Conservation (phyloP, 2,113 vertebrate species). For the Planiliza haematocheilus region DNA sequence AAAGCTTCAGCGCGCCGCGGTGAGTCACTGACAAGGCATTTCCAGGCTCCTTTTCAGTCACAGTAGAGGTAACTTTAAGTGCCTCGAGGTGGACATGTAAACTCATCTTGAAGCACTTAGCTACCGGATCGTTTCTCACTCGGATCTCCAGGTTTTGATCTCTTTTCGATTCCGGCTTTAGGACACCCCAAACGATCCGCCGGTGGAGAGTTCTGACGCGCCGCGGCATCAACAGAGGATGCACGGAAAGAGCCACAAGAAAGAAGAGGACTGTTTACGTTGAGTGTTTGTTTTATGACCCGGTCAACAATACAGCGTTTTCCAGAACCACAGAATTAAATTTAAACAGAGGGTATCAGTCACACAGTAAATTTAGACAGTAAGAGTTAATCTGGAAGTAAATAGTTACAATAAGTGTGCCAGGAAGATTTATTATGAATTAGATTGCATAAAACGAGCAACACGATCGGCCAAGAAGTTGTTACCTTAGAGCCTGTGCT, state of each 20-base stretch:
- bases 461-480: background rate
- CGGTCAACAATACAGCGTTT: constrained; percentile 50
- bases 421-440: background rate
- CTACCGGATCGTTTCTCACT: constrained; percentile 70
- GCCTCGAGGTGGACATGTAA: constrained; percentile 56
- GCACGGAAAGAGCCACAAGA: constrained; percentile 54
- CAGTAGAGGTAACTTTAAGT: constrained; percentile 41
- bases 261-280: constrained; percentile 49
- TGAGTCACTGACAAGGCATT: constrained; percentile 78
- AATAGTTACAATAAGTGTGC: background rate
- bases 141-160: constrained; percentile 67
- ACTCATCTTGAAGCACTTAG: constrained; percentile 80
- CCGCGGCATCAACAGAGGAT: constrained; percentile 55
- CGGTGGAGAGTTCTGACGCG: constrained; percentile 47
- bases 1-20: constrained; percentile 55
- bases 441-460: background rate
- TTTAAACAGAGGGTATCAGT: constrained; percentile 29
- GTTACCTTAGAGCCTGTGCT: constrained; percentile 73
- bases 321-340: constrained; percentile 24
- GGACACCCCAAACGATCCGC: constrained; percentile 53
- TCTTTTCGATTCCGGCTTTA: constrained; percentile 55
- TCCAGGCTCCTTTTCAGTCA: constrained; percentile 55
- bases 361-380: constrained; percentile 23
- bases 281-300: constrained; percentile 49
- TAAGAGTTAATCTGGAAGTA: background rate